Evolutionary conservation across 2,113 vertebrate species (phyloP).

Genomic region (Petrocephalus microphthalmus): DNA sequence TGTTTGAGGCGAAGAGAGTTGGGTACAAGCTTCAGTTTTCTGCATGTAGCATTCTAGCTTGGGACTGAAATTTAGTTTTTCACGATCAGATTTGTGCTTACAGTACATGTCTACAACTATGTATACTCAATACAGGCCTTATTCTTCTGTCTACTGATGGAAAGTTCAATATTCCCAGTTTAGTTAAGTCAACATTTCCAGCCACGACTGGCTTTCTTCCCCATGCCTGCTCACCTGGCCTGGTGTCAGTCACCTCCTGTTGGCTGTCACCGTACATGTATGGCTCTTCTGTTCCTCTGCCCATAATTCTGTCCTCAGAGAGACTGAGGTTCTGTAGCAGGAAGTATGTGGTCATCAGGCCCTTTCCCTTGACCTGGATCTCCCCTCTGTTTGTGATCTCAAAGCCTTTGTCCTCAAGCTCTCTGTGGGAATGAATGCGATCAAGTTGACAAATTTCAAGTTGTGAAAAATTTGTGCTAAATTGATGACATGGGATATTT

Average conservation of each 20-base stretch:
- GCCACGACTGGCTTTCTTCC: not conserved
- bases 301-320: constrained; percentile 67
- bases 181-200: not conserved
- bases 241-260: not conserved
- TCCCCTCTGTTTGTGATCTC: constrained; percentile 59
- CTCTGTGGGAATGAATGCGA: constrained; percentile 38
- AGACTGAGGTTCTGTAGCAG: constrained; percentile 55
- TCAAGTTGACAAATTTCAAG: not conserved
- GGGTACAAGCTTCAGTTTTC: not conserved
- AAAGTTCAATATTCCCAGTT: not conserved
- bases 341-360: constrained; percentile 69
- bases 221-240: constrained; percentile 16
- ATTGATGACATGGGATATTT: not conserved
- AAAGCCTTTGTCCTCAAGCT: constrained; percentile 60
- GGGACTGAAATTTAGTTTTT: not conserved
- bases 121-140: not conserved
- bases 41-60: not conserved
- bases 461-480: not conserved
- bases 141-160: not conserved
- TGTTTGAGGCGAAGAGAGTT: not conserved
- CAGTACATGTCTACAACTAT: not conserved
- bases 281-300: constrained; percentile 24
- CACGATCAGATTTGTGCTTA: not conserved
- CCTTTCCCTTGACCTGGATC: constrained; percentile 73
- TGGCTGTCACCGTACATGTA: constrained; percentile 28